phyloP scores from a whole-genome alignment of 2,797 vertebrate species.

The Alcedo quadribrachys region DNA sequence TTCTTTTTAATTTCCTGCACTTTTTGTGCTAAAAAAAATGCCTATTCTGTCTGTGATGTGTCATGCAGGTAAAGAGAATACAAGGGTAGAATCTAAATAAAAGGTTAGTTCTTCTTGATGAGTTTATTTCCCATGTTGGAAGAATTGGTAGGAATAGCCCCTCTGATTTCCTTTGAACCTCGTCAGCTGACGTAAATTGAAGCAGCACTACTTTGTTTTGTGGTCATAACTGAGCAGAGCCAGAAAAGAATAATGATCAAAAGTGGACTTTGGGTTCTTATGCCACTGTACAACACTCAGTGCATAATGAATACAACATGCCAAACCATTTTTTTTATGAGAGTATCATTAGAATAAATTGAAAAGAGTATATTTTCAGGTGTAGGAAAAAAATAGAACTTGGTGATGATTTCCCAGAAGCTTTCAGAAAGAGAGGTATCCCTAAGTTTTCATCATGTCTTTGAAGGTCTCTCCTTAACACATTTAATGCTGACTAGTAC shows the following conservation, averaged over 20 bases:
- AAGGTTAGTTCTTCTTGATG: background rate
- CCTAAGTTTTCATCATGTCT: background rate
- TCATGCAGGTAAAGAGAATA: background rate
- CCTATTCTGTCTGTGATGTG: background rate
- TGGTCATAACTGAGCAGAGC: background rate
- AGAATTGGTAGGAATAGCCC: background rate
- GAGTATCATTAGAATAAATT: background rate
- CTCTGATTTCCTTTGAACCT: background rate
- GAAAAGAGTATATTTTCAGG: background rate
- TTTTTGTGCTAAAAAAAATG: background rate
- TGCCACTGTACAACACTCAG: background rate
- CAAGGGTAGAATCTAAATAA: background rate
- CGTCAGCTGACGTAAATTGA: background rate
- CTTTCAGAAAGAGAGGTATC: background rate
- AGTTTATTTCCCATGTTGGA: background rate
- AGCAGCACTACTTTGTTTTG: background rate
- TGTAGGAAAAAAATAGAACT: background rate
- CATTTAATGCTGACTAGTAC: background rate
- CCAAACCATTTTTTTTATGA: background rate
- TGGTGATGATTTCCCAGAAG: background rate
- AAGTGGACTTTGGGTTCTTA: background rate
- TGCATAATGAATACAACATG: background rate
- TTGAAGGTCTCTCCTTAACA: background rate
- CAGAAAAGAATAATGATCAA: background rate
- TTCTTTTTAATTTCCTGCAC: constrained; percentile 7